phyloP scores from a whole-genome alignment of 2,888 invertebrate genomes.

The Invenusta paracnida region DNA sequence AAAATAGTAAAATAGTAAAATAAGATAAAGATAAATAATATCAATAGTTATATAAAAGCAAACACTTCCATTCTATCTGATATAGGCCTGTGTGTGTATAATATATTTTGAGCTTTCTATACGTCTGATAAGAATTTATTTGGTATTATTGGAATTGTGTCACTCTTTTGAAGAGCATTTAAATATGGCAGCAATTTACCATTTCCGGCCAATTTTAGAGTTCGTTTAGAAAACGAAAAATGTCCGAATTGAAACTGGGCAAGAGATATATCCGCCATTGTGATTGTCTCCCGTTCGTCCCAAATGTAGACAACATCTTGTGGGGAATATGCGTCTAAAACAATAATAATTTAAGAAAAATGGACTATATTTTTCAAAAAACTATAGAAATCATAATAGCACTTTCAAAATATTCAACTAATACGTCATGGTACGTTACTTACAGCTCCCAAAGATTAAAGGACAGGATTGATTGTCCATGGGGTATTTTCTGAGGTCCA shows the following conservation, averaged over 20 bases:
- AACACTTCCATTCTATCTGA: too few relatives aligned
- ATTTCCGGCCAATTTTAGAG: neutral
- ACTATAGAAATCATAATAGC: neutral
- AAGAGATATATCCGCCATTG: neutral
- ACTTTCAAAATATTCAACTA: neutral
- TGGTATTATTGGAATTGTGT: too few relatives aligned
- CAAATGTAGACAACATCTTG: neutral
- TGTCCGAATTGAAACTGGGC: neutral
- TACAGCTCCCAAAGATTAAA: neutral
- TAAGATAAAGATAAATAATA: too few relatives aligned
- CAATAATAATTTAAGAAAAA: neutral
- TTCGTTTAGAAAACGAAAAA: neutral
- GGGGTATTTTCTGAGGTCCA: neutral
- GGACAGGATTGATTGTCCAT: neutral
- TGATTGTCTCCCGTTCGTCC: neutral
- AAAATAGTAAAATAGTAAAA: too few relatives aligned
- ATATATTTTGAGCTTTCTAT: too few relatives aligned
- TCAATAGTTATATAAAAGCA: too few relatives aligned
- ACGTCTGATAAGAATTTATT: too few relatives aligned
- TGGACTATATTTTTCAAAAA: neutral
- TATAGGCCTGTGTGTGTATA: too few relatives aligned
- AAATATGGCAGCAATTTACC: neutral
- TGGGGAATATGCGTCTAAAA: neutral
- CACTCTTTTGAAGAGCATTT: neutral
- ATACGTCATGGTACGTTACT: too few relatives aligned